Evolutionary conservation across 2,113 vertebrate genomes (phyloP).

Genomic region (Proteles cristata): DNA sequence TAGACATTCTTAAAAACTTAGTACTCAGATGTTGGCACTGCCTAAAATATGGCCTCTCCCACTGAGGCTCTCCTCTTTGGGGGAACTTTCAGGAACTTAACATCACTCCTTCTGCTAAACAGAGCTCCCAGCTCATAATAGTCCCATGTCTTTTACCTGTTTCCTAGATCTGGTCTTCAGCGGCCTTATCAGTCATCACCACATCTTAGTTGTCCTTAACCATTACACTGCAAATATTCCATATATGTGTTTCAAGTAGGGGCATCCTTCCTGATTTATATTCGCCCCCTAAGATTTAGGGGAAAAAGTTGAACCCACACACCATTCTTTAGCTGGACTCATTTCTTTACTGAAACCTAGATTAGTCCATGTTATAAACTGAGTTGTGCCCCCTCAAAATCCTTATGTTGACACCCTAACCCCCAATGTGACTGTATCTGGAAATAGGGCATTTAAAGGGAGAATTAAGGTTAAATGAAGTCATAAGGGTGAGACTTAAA

Average conservation of each 20-base stretch:
- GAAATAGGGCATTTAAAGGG: neutral
- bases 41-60: slow-evolving; percentile 33
- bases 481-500: neutral
- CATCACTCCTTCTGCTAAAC: neutral
- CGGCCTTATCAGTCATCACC: neutral
- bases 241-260: neutral
- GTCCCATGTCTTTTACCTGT: neutral
- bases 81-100: neutral
- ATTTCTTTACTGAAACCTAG: neutral
- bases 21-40: neutral
- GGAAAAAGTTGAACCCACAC: neutral
- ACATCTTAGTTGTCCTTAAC: neutral
- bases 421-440: neutral
- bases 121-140: neutral
- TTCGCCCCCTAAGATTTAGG: neutral
- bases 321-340: neutral
- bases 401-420: neutral
- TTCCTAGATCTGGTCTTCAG: neutral
- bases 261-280: neutral
- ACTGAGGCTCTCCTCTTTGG: neutral
- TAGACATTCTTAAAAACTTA: slow-evolving; percentile 34
- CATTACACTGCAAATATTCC: neutral
- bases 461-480: neutral
- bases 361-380: neutral
- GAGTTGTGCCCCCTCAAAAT: neutral